Evolutionary conservation across 2,113 vertebrate species (phyloP), one percentile per base, ranked within the genome.

Genomic region (Saimiri boliviensis): DNA sequence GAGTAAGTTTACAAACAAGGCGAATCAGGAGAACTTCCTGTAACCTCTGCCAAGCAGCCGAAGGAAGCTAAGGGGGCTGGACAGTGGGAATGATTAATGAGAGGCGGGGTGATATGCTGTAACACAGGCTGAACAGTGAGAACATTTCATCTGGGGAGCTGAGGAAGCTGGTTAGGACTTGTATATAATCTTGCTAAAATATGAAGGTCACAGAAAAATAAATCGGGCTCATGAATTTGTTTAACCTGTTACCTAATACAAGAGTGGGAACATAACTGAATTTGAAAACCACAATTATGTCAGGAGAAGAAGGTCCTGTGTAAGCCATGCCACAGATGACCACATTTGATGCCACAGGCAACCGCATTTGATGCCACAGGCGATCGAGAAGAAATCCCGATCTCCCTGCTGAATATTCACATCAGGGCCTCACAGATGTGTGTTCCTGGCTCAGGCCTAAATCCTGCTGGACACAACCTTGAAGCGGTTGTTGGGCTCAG

Each of bases 51-150:
- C 20, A 25, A 95, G 14, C 10, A 16, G 82, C 25, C 23, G 6
- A 3, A n/a, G 23, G 45, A 77, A 27, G 6, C 23, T 27, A 2
- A 30, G 23, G 37, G 58, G n/a, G 6, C 23, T 21, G 27, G 73
- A 74, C 83, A 73, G 71, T 30, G 32, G 73, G 32, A 86, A 56
- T 10, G 8, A n/a, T 54, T 84, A 45, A 56, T n/a, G 3, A 60
- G 49, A 89, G 96, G 8, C 1, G 52, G 54, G 13, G 58, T 0
- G 2, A 49, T 37, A 3, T 2, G 1, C 79, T 6, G 35, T 49
- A 60, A 37, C 27, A 9, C 60, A 23, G 0, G 16, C 17, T 4
- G 47, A 45, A 21, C 45, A 19, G 16, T 0, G 0, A 63, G 79
- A 54, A 40, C 32, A 23, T 88, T 91, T 68, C 42, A 42, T 60